A percentile compares a stretch with the other conserved stretches of the same genome.
phyloP scores from a whole-genome alignment of 1,140 invertebrate genomes.

The Cotesia chilonis region DNA sequence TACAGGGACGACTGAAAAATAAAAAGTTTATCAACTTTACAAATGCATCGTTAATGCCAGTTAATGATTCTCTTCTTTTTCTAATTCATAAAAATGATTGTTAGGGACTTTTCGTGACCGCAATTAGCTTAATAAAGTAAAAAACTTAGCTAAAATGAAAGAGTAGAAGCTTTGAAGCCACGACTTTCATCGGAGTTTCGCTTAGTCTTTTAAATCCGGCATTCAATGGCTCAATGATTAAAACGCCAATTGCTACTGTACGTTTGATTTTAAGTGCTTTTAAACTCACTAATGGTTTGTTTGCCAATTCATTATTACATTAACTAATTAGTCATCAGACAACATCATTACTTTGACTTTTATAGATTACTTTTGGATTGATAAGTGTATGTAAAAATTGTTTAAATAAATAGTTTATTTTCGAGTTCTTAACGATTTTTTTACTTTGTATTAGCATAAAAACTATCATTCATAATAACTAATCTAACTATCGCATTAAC shows the following conservation, averaged over 20 bases:
- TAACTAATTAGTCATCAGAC: neutral
- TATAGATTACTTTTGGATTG: slow-evolving; percentile 29
- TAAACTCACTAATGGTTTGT: slow-evolving; percentile 1
- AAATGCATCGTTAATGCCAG: neutral
- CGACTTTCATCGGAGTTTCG: neutral
- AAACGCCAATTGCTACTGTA: slow-evolving; percentile 8
- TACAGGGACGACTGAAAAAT: no score
- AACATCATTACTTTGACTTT: slow-evolving; percentile 32
- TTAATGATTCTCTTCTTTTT: neutral
- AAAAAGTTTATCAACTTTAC: no score
- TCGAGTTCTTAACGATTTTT: no score
- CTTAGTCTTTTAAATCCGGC: neutral
- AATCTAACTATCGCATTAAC: no score
- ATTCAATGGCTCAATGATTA: slow-evolving; percentile 10
- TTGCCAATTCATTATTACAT: neutral
- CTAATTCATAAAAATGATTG: slow-evolving; percentile 9
- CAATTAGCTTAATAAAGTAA: slow-evolving; percentile 2
- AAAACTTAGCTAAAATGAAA: no score
- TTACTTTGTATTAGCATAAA: no score
- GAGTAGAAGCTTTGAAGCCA: neutral
- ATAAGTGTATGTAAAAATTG: no score
- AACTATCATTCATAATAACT: no score
- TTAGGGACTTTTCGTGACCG: slow-evolving; percentile 16
- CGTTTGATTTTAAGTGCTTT: slow-evolving; percentile 14
- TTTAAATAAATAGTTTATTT: no score